Conservation (phyloP, 2,888 invertebrate species). For the Microctonus aethiopoides region DNA sequence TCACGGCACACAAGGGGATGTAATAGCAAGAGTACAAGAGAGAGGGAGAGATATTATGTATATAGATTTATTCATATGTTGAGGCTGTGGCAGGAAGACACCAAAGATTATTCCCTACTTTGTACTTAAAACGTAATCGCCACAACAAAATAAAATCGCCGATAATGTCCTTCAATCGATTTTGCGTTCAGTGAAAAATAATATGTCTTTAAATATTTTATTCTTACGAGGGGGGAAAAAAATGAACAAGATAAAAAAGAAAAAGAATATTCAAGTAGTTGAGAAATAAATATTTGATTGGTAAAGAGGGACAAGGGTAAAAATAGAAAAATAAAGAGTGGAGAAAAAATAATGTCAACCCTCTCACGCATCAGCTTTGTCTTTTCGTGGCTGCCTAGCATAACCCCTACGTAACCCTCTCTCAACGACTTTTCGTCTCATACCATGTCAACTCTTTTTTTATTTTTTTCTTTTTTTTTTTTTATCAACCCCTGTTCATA, state of each 20-base stretch:
- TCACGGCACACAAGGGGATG: not conserved
- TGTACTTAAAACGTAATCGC: constrained; percentile 62
- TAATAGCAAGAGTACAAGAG: not conserved
- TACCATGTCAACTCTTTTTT: constrained; percentile 31
- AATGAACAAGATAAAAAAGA: not conserved
- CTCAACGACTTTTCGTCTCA: constrained; percentile 16
- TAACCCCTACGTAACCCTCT: not conserved
- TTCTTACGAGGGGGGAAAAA: not conserved
- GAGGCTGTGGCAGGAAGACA: constrained; percentile 20
- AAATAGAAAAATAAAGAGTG: not conserved
- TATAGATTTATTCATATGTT: not conserved
- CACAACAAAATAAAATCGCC: constrained; percentile 62
- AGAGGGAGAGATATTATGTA: not conserved
- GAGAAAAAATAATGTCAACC: not conserved
- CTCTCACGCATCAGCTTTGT: not conserved
- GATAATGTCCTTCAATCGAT: constrained; percentile 54
- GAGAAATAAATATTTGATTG: not conserved
- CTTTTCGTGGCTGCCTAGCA: not conserved
- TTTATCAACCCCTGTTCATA: constrained; percentile 10
- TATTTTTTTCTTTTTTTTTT: constrained; percentile 45
- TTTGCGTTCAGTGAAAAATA: constrained; percentile 41
- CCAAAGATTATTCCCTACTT: constrained; percentile 62
- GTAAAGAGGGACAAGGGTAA: not conserved
- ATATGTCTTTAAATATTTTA: not conserved
- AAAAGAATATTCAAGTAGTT: not conserved